Conservation (phyloP, 1,140 invertebrate genomes). For the Phortica variegata region DNA sequence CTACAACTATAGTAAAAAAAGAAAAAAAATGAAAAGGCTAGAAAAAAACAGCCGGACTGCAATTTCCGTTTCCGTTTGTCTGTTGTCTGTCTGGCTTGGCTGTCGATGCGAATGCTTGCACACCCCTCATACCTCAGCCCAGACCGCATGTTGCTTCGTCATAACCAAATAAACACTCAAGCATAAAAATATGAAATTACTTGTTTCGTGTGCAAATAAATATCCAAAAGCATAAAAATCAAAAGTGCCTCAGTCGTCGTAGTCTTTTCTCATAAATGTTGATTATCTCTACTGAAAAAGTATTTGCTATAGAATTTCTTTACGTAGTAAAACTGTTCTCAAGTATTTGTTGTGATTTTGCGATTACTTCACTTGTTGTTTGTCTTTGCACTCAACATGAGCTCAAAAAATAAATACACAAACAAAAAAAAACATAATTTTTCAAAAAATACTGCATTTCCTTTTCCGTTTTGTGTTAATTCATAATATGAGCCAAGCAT, state of each 20-base stretch:
- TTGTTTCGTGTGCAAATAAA: slow-evolving; percentile 21
- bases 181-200: slow-evolving; percentile 53
- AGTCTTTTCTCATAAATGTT: slow-evolving; percentile 33
- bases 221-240: not conserved
- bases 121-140: slow-evolving; percentile 4
- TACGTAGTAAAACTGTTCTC: no score
- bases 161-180: slow-evolving; percentile 44
- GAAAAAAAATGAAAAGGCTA: slow-evolving; percentile 23
- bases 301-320: not conserved
- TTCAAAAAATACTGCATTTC: not conserved
- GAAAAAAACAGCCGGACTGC: slow-evolving; percentile 6
- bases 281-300: slow-evolving; percentile 30
- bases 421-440: not conserved
- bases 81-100: not conserved
- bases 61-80: slow-evolving; percentile 1
- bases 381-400: slow-evolving; percentile 31
- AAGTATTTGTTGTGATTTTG: not conserved
- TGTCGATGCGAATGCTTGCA: not conserved
- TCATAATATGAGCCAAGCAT: no score
- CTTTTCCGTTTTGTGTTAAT: no score
- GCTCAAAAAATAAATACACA: not conserved
- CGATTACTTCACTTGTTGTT: slow-evolving; percentile 12
- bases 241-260: slow-evolving; percentile 1
- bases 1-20: slow-evolving; percentile 33
- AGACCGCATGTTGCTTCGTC: no score